Conservation (phyloP, 2,113 vertebrate species). For the Tachycineta bicolor region DNA sequence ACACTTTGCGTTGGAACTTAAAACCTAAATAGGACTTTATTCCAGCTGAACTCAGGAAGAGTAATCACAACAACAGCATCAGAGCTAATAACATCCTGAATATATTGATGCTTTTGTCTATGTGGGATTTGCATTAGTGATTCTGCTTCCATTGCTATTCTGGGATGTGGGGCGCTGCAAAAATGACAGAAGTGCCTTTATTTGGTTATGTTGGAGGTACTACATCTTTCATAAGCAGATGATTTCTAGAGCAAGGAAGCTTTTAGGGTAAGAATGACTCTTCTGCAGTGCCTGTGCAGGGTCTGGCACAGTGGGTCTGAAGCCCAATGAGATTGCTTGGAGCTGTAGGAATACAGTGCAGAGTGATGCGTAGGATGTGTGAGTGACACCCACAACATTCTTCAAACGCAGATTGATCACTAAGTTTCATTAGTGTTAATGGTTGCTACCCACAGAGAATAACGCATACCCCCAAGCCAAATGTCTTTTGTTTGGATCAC, state of each 20-base stretch:
- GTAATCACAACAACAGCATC: not conserved
- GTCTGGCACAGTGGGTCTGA: not conserved
- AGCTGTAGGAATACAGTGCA: not conserved
- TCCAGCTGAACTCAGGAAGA: not conserved
- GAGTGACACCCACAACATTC: not conserved
- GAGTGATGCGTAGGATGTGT: not conserved
- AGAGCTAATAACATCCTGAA: not conserved
- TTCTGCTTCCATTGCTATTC: not conserved
- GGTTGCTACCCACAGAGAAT: not conserved
- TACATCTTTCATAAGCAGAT: not conserved
- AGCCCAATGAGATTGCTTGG: not conserved
- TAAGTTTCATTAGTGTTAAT: constrained; percentile 18
- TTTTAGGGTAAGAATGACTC: not conserved
- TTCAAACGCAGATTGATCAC: not conserved
- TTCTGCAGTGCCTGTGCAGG: not conserved
- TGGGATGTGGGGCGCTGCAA: not conserved
- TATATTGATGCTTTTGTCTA: not conserved
- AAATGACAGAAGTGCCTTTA: not conserved
- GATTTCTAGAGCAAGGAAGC: not conserved
- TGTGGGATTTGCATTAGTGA: not conserved
- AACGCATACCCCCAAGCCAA: not conserved
- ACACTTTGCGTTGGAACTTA: not conserved
- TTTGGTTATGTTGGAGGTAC: not conserved
- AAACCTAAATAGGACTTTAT: not conserved
- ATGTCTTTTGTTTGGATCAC: not conserved